Base-by-base conservation (phyloP, 1,140 invertebrate species). In the Bradynema listronoti region DNA sequence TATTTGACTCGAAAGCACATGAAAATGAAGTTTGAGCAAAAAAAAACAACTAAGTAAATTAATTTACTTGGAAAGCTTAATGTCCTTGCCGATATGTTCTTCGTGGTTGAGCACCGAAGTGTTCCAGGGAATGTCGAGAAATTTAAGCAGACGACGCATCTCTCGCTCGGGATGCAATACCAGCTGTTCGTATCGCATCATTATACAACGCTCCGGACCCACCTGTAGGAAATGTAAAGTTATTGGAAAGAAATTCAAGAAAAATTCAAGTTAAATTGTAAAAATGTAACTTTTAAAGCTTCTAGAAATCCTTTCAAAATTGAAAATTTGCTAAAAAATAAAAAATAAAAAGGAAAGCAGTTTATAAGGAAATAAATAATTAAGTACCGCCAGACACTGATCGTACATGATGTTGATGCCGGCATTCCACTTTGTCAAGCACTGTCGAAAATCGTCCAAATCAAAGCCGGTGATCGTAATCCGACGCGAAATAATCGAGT, bases 401-500 rank as follows among this genome's bases (percentile, higher is more conserved):
- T n/a, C 84, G 80, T 92, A 87, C 93, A 98, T 98, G 50, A 86
- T 83, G 73, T 88, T 85, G 73, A 95, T 91, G 22, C 91, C 91
- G 71, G 86, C 85, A 80, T 95, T 97, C 94, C 93, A 97, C 80
- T 92, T 92, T 61, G 84, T 86, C 79, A 98, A 80, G 79, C 91
- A 95, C 79, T 93, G 89, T 55, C 89, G 84, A 80, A 93, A 95
- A 75, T 86, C 89, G 61, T 85, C 85, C 73, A 97, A 80, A 81
- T 97, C 90, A 82, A 97, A 98, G 1, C 94, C 94, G 19, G 91
- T 92, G 75, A 97, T 96, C 46, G 92, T 96, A 50, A 87, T 87
- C 84, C 91, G 89, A 75, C 92, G 84, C n/a, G 88, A 88, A 79
- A 94, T 89, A 78, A 94, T 94, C 50, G 93, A 97, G 83, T 99